Conservation (phyloP, 2,888 invertebrate species). For the Andrena praecox region DNA sequence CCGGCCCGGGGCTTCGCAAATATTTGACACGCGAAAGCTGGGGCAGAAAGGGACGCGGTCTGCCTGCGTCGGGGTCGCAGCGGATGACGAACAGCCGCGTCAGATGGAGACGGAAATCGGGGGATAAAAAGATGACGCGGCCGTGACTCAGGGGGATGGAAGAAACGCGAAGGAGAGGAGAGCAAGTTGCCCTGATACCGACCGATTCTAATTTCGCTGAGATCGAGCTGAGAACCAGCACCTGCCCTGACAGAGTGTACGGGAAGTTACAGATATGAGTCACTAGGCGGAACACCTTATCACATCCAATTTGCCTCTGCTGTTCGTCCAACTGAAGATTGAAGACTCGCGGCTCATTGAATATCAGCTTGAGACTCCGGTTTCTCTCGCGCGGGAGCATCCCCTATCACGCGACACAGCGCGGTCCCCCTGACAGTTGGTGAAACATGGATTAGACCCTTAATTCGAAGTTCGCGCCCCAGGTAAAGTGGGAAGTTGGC, state of each 20-base stretch:
- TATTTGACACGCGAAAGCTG: slow-evolving; percentile 77
- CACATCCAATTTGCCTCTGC: too few relatives aligned
- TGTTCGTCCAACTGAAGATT: too few relatives aligned
- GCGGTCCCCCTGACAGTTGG: slow-evolving; percentile 10
- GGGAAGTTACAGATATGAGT: too few relatives aligned
- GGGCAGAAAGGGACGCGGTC: slow-evolving; percentile 57
- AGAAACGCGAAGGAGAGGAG: slow-evolving; percentile 1
- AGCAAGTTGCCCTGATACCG: neutral
- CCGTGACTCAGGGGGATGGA: slow-evolving; percentile 35
- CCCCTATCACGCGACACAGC: slow-evolving; percentile 29
- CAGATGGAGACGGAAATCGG: slow-evolving; percentile 44
- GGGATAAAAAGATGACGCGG: slow-evolving; percentile 32
- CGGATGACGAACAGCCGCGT: slow-evolving; percentile 39
- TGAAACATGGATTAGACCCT: slow-evolving; percentile 38
- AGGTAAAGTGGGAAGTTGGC: slow-evolving; percentile 51
- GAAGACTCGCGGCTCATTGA: slow-evolving; percentile 16
- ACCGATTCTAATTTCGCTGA: slow-evolving; percentile 36
- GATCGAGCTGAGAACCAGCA: slow-evolving; percentile 33
- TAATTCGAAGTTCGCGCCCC: slow-evolving; percentile 43
- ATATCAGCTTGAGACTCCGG: slow-evolving; percentile 12
- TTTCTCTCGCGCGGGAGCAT: slow-evolving; percentile 1
- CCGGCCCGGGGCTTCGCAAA: slow-evolving; percentile 71
- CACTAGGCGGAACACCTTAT: too few relatives aligned
- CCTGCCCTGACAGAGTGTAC: neutral
- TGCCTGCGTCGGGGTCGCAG: slow-evolving; percentile 29